Percentiles rank a stretch among this genome's conserved stretches.
These are phyloP conservation scores for Amiota mariae DNA, from an alignment of 2,888 invertebrate species.

Conservation along the genomic window DNA sequence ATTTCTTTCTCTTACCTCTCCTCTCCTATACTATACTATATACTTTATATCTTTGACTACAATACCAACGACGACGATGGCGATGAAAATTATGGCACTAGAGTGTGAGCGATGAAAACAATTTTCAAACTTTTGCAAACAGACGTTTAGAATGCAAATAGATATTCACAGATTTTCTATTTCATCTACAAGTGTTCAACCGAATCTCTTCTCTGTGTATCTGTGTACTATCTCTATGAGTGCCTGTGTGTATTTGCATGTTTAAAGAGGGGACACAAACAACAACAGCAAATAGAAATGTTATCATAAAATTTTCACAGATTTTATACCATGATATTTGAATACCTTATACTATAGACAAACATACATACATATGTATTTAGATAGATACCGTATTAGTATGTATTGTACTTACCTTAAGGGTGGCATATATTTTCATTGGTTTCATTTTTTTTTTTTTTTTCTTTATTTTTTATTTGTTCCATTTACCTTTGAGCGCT, in stretches of 20 bases:
- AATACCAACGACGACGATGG: too few species aligned
- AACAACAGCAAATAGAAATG: slow-evolving; percentile 19
- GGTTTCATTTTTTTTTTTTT: background rate
- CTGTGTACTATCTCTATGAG: background rate
- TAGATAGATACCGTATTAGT: background rate
- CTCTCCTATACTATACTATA: too few species aligned
- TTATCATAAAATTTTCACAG: slow-evolving; percentile 22
- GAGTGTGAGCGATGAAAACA: slow-evolving; percentile 15
- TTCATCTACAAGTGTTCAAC: background rate
- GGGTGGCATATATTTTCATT: slow-evolving; percentile 16
- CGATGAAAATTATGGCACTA: background rate
- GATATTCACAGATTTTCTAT: slow-evolving; percentile 37
- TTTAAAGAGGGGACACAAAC: background rate
- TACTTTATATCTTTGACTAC: too few species aligned
- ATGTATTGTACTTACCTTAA: background rate
- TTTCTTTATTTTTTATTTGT: background rate
- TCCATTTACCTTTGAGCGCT: slow-evolving; percentile 38
- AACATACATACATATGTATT: background rate
- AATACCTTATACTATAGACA: background rate
- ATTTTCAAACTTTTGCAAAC: slow-evolving; percentile 58
- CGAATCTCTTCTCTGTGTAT: background rate
- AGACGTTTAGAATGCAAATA: slow-evolving; percentile 60
- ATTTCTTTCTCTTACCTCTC: too few species aligned
- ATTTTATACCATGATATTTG: slow-evolving; percentile 1
- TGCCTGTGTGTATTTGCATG: background rate